Evolutionary conservation across 1,140 invertebrate species (phyloP).

Genomic region (Lutraria rhynchaena): DNA sequence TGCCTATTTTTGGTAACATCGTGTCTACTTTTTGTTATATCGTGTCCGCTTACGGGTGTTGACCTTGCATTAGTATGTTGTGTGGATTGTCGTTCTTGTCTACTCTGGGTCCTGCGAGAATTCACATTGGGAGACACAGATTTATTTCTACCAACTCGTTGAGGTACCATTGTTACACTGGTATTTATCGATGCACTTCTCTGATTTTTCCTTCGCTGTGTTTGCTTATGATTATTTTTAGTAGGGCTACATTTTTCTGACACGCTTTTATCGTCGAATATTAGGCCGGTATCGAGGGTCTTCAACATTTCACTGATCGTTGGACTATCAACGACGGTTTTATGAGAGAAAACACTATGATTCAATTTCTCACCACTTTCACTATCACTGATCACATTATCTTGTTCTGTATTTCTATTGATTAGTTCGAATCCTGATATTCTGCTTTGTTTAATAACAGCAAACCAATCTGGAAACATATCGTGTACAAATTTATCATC

Average conservation of each 20-base stretch:
- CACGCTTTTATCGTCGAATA: not conserved
- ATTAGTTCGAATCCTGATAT: not conserved
- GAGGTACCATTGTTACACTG: too few species aligned
- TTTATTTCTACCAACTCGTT: too few species aligned
- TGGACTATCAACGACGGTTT: not conserved
- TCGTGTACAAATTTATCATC: not conserved
- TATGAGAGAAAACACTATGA: not conserved
- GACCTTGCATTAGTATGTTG: not conserved
- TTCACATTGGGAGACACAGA: too few species aligned
- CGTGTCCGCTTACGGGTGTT: not conserved
- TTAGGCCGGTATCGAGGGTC: not conserved
- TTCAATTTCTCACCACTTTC: too few species aligned
- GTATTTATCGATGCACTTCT: too few species aligned
- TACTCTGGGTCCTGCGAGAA: too few species aligned
- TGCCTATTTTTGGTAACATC: too few species aligned
- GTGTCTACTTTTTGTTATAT: not conserved
- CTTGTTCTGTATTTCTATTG: not conserved
- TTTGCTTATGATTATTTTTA: too few species aligned
- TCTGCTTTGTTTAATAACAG: not conserved
- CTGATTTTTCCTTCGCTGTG: not conserved
- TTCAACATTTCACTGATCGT: too few species aligned
- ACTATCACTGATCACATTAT: not conserved
- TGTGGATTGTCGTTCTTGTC: not conserved
- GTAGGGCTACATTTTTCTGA: too few species aligned
- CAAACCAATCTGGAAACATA: conserved; percentile 13